Base-by-base conservation (phyloP, 2,888 invertebrate species). In the Conops quadrifasciatus region DNA sequence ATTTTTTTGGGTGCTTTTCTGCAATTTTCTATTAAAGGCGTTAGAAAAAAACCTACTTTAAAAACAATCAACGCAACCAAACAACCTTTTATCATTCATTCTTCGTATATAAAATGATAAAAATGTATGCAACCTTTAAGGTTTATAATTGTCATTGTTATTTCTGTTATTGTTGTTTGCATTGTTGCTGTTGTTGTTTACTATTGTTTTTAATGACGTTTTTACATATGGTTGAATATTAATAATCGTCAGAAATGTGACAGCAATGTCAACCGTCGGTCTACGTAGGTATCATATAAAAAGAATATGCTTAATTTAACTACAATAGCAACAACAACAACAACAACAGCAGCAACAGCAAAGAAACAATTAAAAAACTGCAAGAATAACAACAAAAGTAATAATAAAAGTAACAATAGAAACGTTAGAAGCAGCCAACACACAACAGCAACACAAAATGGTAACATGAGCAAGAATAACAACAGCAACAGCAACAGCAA, bases 291-390 rank as follows among this genome's bases (percentile, higher is more conserved):
- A n/a, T n/a, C n/a, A n/a, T n/a, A n/a, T n/a, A n/a, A n/a, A n/a
- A n/a, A n/a, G n/a, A n/a, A n/a, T 49, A 26, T 49, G 49, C 28
- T 49, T 45, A 19, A 21, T 43, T 15, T 43, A 45, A 24, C 43
- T 13, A n/a, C n/a, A n/a, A n/a, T n/a, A 19, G 7, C n/a, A 26
- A 21, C 49, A 11, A 5, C 45, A 5, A 5, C 13, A 13, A 47
- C 63, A 64, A 16, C 63, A 47, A 47, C 11, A 67, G 30, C 58
- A 43, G 58, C 21, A 67, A 24, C 58, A 58, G 30, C 36, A 65
- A 30, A 11, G 15, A 16, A 30, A 51, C 53, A 36, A 11, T 43
- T 43, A 11, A 43, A 11, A 43, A 43, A 5, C 24, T 51, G 24
- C 43, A 65, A 36, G 56, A 59, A 28, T 19, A 67, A 67, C 67